Base-by-base conservation (phyloP, 2,888 invertebrate genomes). In the Orgyia antiqua region DNA sequence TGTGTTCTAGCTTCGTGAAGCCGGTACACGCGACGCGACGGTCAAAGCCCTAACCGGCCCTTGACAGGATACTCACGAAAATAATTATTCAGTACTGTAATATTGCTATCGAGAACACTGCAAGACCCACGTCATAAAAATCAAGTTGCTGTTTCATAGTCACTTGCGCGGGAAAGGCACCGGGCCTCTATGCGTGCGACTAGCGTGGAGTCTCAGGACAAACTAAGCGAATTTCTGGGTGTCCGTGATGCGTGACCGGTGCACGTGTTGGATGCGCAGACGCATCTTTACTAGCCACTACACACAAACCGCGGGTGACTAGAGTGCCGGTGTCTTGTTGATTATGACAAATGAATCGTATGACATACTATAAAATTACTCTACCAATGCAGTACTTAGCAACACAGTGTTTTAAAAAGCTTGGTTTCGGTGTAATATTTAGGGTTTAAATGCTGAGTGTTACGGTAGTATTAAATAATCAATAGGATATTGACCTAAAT, bases 191-290 rank as follows among this genome's bases (percentile, higher is more conserved):
- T 69, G 68, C 80, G 83, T 76, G 72, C 78, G 70, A 50, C 41
- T 48, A 47, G 65, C 74, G 63, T 69, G 69, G 67, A 65, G 75
- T 66, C 69, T 68, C 64, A 54, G 64, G 64, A 71, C 72, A 67
- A 69, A 86, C 84, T 84, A 70, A 79, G 72, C 71, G 71, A 78
- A 77, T 78, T 71, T 72, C 76, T 79, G 65, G 63, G 71, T 72
- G 69, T 66, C 62, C 65, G 67, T 70, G 73, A 68, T 69, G 77
- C 79, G 79, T 83, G 80, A 82, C 78, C 73, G 50, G 62, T 73
- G 74, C 83, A 82, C 80, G 82, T 82, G 83, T 68, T 64, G 58
- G 62, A 64, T 67, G 70, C 69, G 65, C 68, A 51, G 50, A 68
- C 69, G 75, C 75, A 71, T 68, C 68, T 65, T 55, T 43, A 48